Percentiles rank a stretch among this genome's conserved stretches.
These are phyloP conservation scores for Scaptomyza pallida DNA, from an alignment of 1,140 invertebrate species.

Conservation along the genomic window DNA sequence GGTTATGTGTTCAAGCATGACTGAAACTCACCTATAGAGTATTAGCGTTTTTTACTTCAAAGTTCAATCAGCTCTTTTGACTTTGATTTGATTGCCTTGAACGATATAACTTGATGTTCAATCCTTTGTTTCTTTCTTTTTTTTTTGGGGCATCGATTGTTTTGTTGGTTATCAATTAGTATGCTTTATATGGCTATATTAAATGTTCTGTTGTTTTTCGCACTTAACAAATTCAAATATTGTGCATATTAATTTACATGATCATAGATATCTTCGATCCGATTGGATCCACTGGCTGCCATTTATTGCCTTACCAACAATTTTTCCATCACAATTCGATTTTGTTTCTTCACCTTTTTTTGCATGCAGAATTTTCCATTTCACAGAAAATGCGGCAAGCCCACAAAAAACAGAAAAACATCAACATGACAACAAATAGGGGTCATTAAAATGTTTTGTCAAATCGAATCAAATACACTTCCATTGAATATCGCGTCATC, in stretches of 20 bases:
- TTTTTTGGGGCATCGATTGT: neutral
- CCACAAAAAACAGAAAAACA: slow-evolving; percentile 55
- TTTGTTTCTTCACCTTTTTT: slow-evolving; percentile 9
- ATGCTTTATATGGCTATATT: slow-evolving; percentile 68
- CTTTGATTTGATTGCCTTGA: slow-evolving; percentile 7
- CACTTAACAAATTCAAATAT: slow-evolving; percentile 65
- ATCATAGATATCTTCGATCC: slow-evolving; percentile 46
- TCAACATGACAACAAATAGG: slow-evolving; percentile 51
- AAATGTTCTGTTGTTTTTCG: slow-evolving; percentile 74
- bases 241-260: slow-evolving; percentile 68
- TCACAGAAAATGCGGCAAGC: slow-evolving; percentile 55
- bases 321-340: neutral
- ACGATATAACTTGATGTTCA: slow-evolving; percentile 7
- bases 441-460: slow-evolving; percentile 75
- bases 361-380: slow-evolving; percentile 64
- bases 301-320: slow-evolving; percentile 1
- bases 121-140: slow-evolving; percentile 21
- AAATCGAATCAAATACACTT: slow-evolving; percentile 66
- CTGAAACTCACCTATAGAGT: neutral
- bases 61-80: neutral
- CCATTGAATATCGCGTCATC: slow-evolving; percentile 62
- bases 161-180: slow-evolving; percentile 62
- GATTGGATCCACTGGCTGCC: neutral
- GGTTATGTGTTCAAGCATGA: neutral
- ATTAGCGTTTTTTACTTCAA: too few relatives aligned